Conservation (phyloP, 2,797 vertebrate species). For the Hypotaenidia okinawae region DNA sequence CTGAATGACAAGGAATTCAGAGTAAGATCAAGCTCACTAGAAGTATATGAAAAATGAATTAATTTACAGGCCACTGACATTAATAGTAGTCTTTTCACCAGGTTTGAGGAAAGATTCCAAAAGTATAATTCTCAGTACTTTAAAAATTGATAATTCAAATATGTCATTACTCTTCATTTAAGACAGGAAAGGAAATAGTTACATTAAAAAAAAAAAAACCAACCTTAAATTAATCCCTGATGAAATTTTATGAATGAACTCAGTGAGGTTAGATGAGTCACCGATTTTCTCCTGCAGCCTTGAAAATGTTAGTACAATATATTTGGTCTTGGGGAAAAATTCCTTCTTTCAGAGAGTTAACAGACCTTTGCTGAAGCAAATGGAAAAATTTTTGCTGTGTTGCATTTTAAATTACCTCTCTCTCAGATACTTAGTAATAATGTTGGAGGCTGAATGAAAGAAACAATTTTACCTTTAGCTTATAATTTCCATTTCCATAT, state of each 20-base stretch:
- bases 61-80: neutral
- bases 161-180: accelerated
- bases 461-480: constrained; percentile 12
- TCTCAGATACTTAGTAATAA: constrained; percentile 1
- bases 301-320: neutral
- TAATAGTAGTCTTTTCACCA: neutral
- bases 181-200: neutral
- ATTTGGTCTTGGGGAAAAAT: neutral
- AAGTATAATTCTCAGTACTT: neutral
- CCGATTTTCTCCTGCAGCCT: neutral
- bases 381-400: neutral
- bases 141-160: neutral
- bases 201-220: no score
- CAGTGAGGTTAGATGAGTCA: neutral
- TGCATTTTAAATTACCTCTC: neutral
- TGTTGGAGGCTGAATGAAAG: neutral
- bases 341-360: neutral
- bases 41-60: neutral
- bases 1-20: neutral
- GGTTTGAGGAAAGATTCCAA: neutral
- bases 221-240: neutral
- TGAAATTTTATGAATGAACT: neutral
- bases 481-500: neutral
- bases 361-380: neutral
- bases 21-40: neutral